phyloP scores from a whole-genome alignment of 2,113 vertebrate genomes.

The Malurus elegans region DNA sequence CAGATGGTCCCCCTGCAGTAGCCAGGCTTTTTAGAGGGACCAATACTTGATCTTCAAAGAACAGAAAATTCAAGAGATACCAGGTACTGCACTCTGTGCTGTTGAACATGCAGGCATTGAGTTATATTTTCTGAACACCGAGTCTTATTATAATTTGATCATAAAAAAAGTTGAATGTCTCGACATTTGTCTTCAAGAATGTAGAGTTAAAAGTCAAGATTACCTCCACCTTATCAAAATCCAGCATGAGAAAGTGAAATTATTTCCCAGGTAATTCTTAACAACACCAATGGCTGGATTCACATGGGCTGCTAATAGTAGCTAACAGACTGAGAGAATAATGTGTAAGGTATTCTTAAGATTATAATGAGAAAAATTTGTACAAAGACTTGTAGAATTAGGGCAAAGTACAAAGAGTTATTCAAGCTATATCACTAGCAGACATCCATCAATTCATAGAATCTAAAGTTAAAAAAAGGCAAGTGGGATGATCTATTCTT shows the following conservation, averaged over 20 bases:
- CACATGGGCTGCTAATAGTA: background rate
- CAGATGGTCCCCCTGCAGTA: background rate
- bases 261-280: background rate
- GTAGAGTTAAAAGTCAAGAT: background rate
- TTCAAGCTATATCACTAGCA: conserved; percentile 20
- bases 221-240: background rate
- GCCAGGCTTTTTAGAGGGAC: background rate
- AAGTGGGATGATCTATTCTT: conserved; percentile 32
- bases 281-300: background rate
- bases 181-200: background rate
- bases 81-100: background rate
- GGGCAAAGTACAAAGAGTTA: conserved; percentile 39
- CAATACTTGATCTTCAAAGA: background rate
- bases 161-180: background rate
- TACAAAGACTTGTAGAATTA: conserved; percentile 48
- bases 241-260: background rate
- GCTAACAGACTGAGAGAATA: background rate
- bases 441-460: conserved; percentile 4
- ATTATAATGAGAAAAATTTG: conserved; percentile 46
- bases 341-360: conserved; percentile 32
- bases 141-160: background rate
- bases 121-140: background rate
- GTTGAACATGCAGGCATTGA: background rate
- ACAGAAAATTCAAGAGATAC: background rate
- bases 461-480: conserved; percentile 8